Evolutionary conservation across 2,888 invertebrate genomes (phyloP), one percentile per base, ranked within the genome.

Genomic region (Andrena bucephala): DNA sequence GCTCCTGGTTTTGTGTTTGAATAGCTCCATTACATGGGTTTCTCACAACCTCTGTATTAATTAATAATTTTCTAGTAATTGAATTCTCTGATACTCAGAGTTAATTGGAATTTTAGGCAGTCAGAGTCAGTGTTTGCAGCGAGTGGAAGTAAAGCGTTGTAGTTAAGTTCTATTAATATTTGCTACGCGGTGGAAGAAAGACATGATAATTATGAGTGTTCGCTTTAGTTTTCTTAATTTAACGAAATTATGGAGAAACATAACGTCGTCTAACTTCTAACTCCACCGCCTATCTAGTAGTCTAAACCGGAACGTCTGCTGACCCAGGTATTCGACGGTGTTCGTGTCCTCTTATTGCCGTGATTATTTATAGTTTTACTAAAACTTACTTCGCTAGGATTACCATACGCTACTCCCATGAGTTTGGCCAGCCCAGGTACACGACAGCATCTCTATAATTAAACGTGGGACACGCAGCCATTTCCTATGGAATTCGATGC

Each of bases 351-450:
- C 83, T 82, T 81, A 79, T 85, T 85, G 85, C 80, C 33, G 13
- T 62, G 87, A 88, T 88, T 88, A 88, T 88, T 88, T 88, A 88
- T 88, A 88, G 88, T 89, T 85, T 89, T 79, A 87, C 88, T 87
- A 83, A 88, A 88, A 87, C 80, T 81, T 87, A 86, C 86, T 82
- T 83, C 84, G 54, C 72, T 33, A 78, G 80, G 78, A 87, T 88
- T 76, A 88, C 85, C 86, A 85, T 87, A 75, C 77, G 82, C 74
- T 86, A 59, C 79, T 71, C 79, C 85, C 81, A 79, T 86, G 75
- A 77, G 78, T 71, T 78, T 80, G 82, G 82, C 75, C 78, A 83
- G 62, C 72, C 62, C 86, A 86, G 86, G 84, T 86, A 81, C 82
- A 52, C 82, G 72, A 48, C 65, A 82, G 78, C 86, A 69, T 88